Conservation (phyloP, 2,113 vertebrate species). For the Melospiza georgiana region DNA sequence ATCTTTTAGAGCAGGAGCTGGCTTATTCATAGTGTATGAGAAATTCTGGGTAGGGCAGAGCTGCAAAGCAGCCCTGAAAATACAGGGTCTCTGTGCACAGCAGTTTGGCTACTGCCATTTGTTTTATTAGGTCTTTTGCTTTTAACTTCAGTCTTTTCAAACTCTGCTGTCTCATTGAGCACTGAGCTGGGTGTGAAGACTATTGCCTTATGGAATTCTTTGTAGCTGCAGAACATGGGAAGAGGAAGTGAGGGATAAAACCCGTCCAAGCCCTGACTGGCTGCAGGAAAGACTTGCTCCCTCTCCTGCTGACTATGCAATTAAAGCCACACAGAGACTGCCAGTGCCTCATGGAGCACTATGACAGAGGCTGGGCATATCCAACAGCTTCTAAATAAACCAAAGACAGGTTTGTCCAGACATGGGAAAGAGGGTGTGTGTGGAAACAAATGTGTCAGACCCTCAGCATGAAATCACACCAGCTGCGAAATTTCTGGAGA, state of each 20-base stretch:
- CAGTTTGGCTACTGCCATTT: neutral
- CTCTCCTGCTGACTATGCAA: neutral
- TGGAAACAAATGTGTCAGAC: neutral
- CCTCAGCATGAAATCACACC: neutral
- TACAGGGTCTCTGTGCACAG: neutral
- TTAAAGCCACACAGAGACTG: neutral
- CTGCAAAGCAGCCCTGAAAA: neutral
- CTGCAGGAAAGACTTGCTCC: neutral
- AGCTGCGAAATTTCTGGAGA: neutral
- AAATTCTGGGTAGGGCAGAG: neutral
- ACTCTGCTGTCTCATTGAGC: neutral
- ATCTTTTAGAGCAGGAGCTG: neutral
- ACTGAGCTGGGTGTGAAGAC: neutral
- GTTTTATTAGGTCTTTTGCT: neutral
- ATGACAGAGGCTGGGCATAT: fast-evolving
- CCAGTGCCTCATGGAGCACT: neutral
- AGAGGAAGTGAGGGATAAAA: neutral
- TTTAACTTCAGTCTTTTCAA: neutral
- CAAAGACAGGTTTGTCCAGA: neutral
- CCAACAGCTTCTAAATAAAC: neutral
- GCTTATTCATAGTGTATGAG: neutral
- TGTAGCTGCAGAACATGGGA: neutral
- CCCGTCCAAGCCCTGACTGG: neutral
- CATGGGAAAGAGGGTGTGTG: fast-evolving
- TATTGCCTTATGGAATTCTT: neutral